A percentile compares a stretch with the other conserved stretches of the same genome.
Conservation (phyloP, 2,888 invertebrate species). For the Volucella inflata region DNA sequence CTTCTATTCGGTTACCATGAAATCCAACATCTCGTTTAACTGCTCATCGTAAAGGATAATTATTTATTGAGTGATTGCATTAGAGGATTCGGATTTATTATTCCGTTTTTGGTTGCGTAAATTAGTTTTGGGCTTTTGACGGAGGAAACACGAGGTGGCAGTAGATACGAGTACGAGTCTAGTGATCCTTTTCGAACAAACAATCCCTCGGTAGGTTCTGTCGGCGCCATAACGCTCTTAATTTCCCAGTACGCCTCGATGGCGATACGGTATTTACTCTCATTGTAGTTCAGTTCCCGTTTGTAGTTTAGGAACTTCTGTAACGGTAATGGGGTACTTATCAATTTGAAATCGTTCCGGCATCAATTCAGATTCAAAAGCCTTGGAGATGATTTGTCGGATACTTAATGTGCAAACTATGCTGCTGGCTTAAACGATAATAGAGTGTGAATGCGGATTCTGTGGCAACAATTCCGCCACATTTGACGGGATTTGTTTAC, state of each 20-base stretch:
- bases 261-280: conserved; percentile 15
- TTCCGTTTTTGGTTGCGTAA: conserved; percentile 29
- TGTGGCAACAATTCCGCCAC: too few species aligned
- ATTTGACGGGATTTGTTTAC: background rate
- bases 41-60: conserved; percentile 19
- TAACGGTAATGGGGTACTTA: conserved; percentile 11
- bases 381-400: conserved; percentile 15
- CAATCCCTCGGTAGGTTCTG: background rate
- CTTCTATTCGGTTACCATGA: background rate
- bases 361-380: background rate
- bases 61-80: conserved; percentile 55
- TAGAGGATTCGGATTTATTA: conserved; percentile 49
- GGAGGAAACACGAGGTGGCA: too few species aligned
- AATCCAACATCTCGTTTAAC: background rate
- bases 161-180: too few species aligned
- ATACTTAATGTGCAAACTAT: background rate
- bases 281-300: background rate
- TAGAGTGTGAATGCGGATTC: too few species aligned
- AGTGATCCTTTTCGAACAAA: background rate
- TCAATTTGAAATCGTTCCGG: conserved; percentile 16
- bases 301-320: background rate
- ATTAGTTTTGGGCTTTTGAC: background rate
- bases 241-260: conserved; percentile 18
- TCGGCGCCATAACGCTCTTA: conserved; percentile 9
- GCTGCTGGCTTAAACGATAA: too few species aligned